phyloP scores from a whole-genome alignment of 2,888 invertebrate genomes.

The Patella ulyssiponensis region DNA sequence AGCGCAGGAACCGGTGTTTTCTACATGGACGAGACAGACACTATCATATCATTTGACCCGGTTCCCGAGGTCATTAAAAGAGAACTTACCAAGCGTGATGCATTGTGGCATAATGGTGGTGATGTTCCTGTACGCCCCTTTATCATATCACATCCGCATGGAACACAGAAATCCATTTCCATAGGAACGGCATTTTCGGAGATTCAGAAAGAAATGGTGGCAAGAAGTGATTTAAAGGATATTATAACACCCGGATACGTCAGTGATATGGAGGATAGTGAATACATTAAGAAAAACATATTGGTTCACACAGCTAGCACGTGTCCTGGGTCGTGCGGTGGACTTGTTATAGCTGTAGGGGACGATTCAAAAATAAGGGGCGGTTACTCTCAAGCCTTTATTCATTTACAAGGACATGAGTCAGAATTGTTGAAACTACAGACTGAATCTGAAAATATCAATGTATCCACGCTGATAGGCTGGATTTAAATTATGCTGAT shows the following conservation, averaged over 20 bases:
- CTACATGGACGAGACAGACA: slow-evolving; percentile 2
- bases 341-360: background rate
- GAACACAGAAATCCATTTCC: background rate
- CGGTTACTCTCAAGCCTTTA: background rate
- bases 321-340: background rate
- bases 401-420: background rate
- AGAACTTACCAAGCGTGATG: background rate
- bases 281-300: background rate
- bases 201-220: slow-evolving; percentile 6
- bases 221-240: background rate
- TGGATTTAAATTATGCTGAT: background rate
- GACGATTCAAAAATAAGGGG: slow-evolving; percentile 10
- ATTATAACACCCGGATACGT: background rate
- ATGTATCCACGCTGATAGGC: slow-evolving; percentile 3
- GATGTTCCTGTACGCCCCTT: background rate
- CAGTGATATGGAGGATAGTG: background rate
- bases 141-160: background rate
- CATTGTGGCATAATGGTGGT: background rate
- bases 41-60: background rate
- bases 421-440: background rate
- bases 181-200: background rate
- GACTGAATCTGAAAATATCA: slow-evolving; percentile 2
- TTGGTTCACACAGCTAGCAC: slow-evolving; percentile 3
- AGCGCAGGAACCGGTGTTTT: background rate
- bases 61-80: background rate